Base-by-base conservation (phyloP, 2,888 invertebrate species). In the Anodontia alba region DNA sequence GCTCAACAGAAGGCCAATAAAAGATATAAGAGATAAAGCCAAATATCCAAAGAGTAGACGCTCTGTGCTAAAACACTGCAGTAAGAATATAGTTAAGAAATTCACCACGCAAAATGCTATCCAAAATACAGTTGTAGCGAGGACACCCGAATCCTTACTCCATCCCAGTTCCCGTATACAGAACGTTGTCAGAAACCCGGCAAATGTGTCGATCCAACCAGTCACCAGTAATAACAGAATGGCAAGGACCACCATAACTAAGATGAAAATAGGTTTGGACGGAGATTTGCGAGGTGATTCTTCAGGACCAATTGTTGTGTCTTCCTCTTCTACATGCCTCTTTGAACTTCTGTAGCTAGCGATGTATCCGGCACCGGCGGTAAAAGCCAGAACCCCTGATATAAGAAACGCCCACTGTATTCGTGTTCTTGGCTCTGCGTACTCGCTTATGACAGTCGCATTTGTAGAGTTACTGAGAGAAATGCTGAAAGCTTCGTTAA, bases 391-490 rank as follows among this genome's bases (percentile, higher is more conserved):
- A 29, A 79, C 42, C 10, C 51, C 76, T 0, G 83, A 71, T 15
- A 83, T 83, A 23, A 83, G 67, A 51, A 83, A 83, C 1, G 83
- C 83, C 42, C 73, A 79, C 20, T 83, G 83, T 3, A 83, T 66
- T 26, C 67, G 73, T 0, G 79, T 74, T 0, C 38, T 42, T 43
- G 43, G 69, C 20, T 69, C 38, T 10, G 46, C 69, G 2, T 29
- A 69, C 20, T 69, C 69, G 17, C 23, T 69, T 23, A 42, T 43
- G 7, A 20, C 5, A 2, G 42, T 69, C 2, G 43, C 42, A 33
- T 69, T 43, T 46, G 43, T 46, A 17, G 33, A 17, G 23, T 69
- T 69, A 36, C 23, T 7, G 10, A 15, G 7, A 36, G 17, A n/a
- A 7, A 1, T 26, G n/a, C 15, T 20, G 17, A 20, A 20, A 20